Evolutionary conservation across 2,113 vertebrate genomes (phyloP), one percentile per base, ranked within the genome.

Genomic region (Elanoides forficatus): DNA sequence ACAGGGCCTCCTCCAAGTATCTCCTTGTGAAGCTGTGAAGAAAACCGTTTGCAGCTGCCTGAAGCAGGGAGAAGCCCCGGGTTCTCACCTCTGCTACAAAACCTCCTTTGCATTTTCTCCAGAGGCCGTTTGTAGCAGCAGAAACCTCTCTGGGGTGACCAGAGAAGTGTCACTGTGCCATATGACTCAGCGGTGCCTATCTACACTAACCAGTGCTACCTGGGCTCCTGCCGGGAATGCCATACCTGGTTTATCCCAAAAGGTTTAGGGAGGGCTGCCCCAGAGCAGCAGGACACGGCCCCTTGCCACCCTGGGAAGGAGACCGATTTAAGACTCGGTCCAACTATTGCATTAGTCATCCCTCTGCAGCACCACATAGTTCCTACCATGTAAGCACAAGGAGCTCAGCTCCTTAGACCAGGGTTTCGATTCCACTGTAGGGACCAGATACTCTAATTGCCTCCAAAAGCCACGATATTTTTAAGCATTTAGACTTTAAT

Each of bases 331-430:
- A 81, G 73, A 32, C 43, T 38, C 25, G 15, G n/a, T 48, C 47
- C 60, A 60, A 5, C 36, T 47, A 43, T 3, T 66, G 20, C 23
- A 17, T 15, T 32, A 68, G 13, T 22, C 19, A 47, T 4, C 34
- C 75, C 43, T 65, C 67, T 13, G 36, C 53, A 70, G 59, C 0
- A 0, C 48, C 14, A 9, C 18, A 9, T 8, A 7, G 4, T 11
- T 79, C 45, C 58, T 29, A 56, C 29, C 40, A 5, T 1, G 40
- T 5, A 75, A 75, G 27, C 56, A 50, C 60, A 65, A 32, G 59
- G 32, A 65, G 42, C 9, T 81, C 73, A 36, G 43, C 27, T 66
- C 34, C 30, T 93, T 26, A 74, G 85, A 67, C 26, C 23, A 81
- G 17, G 6, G 34, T 3, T 88, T 82, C 3, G 1, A n/a, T 76